Evolutionary conservation across 2,888 invertebrate genomes (phyloP).

Genomic region (Drosophila meridionalis): DNA sequence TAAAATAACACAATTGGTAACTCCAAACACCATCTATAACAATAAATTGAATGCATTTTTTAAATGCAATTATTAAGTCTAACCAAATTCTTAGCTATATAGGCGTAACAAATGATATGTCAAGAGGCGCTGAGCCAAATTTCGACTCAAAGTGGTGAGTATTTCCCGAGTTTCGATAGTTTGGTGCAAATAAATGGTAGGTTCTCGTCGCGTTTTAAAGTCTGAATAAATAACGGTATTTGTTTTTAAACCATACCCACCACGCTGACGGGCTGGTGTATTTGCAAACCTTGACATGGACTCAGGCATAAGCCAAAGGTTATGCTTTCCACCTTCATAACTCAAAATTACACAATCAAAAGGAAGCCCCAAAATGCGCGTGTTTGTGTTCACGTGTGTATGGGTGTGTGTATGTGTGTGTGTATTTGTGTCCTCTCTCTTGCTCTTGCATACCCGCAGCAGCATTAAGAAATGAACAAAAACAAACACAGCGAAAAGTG

Average conservation of each 20-base stretch:
- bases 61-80: background rate
- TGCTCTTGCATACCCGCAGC: constrained; percentile 12
- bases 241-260: background rate
- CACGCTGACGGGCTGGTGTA: background rate
- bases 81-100: background rate
- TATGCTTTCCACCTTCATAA: constrained; percentile 50
- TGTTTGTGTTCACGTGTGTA: background rate
- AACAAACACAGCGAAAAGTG: constrained; percentile 26
- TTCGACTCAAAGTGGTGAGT: background rate
- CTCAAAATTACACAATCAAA: constrained; percentile 60
- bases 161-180: background rate
- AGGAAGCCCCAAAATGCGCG: constrained; percentile 44
- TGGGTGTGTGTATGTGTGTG: constrained; percentile 2
- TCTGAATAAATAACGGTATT: constrained; percentile 7
- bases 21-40: background rate
- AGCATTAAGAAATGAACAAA: constrained; percentile 34
- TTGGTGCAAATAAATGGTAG: background rate
- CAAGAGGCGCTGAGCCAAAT: background rate
- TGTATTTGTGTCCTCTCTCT: constrained; percentile 6
- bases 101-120: background rate
- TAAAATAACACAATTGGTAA: constrained; percentile 2
- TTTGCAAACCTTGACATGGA: constrained; percentile 46
- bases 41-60: background rate
- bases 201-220: background rate
- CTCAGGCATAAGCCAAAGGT: constrained; percentile 43